These are phyloP conservation scores for Helicoverpa zea DNA, from an alignment of 1,140 invertebrate species.

Conservation along the genomic window DNA sequence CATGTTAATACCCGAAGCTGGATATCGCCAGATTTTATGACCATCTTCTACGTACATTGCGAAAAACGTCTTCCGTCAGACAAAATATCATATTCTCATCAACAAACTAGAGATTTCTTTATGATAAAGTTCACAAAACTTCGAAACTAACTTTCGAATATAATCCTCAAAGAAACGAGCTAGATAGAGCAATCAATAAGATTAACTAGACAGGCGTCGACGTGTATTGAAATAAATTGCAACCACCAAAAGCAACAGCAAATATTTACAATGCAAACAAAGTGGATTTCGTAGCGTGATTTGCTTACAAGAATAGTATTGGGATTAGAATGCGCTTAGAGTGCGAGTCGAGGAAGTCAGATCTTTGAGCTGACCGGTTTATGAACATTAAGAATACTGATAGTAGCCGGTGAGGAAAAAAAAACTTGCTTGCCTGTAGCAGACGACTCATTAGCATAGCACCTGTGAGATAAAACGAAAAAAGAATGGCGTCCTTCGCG, in stretches of 20 bases:
- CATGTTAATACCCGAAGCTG: constrained; percentile 39
- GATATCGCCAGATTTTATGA: constrained; percentile 34
- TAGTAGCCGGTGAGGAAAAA: constrained; percentile 9
- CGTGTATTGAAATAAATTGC: constrained; percentile 33
- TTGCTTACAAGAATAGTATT: constrained; percentile 17
- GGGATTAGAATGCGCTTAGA: background rate
- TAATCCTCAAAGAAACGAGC: background rate
- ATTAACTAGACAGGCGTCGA: constrained; percentile 37
- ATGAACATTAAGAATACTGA: background rate
- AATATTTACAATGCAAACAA: constrained; percentile 19
- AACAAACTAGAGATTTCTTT: too few relatives aligned
- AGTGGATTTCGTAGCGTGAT: constrained; percentile 19
- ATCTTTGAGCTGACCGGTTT: constrained; percentile 2
- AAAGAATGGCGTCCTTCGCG: constrained; percentile 28
- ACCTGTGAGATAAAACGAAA: constrained; percentile 19
- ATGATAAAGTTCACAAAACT: too few relatives aligned
- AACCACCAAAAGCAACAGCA: constrained; percentile 28
- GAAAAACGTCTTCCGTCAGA: background rate
- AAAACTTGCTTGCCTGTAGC: constrained; percentile 17
- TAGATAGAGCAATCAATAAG: constrained; percentile 35
- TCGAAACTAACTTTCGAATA: background rate
- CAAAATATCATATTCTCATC: background rate
- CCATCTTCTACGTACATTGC: constrained; percentile 11
- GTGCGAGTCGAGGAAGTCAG: background rate
- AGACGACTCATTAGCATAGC: constrained; percentile 39